Base-by-base conservation (phyloP, 1,140 invertebrate genomes). In the Drosophila suzukii region DNA sequence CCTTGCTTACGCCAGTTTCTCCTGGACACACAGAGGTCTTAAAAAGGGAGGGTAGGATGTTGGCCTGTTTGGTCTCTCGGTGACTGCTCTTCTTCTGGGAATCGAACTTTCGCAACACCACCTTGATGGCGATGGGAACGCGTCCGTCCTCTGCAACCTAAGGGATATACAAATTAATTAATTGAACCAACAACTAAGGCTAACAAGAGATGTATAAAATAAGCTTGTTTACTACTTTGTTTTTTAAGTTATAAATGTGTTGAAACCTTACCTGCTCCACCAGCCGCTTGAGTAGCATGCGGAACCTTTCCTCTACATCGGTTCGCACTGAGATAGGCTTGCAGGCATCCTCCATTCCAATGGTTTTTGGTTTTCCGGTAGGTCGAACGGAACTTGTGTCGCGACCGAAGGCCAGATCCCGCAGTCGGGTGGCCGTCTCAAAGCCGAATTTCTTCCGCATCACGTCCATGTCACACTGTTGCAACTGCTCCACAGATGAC, bases 331-430 rank as follows among this genome's bases (percentile, higher is more conserved):
- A 95, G 17, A 96, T 94, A 56, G 94, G 94, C 75, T 94, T 94
- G 89, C 95, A 96, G 46, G 95, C 94, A 91, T 97, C 96, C 82
- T 97, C 96, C 66, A 97, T 91, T 36, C 96, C 95, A 85, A 97
- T 92, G 94, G 59, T 94, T 94, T 90, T 95, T 93, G 67, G 95
- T 81, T 95, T 95, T 1, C 95, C 96, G 17, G 94, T 94, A 38
- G 94, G 93, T 88, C 96, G 96, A 0, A 97, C 95, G 39, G 93
- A 91, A 63, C 94, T 93, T 56, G 94, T 93, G 91, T 97, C 96
- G 51, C 95, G 94, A 15, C 96, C 96, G 92, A 94, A 94, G 59
- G 95, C 94, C 66, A 96, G 93, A 51, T 95, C 94, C 78, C 95
- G 94, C 51, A 97, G 91, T 92, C 94, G 94, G 46, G 94, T 93